Base-by-base conservation (phyloP, 2,888 invertebrate species). In the Lasioglossum oenotherae region DNA sequence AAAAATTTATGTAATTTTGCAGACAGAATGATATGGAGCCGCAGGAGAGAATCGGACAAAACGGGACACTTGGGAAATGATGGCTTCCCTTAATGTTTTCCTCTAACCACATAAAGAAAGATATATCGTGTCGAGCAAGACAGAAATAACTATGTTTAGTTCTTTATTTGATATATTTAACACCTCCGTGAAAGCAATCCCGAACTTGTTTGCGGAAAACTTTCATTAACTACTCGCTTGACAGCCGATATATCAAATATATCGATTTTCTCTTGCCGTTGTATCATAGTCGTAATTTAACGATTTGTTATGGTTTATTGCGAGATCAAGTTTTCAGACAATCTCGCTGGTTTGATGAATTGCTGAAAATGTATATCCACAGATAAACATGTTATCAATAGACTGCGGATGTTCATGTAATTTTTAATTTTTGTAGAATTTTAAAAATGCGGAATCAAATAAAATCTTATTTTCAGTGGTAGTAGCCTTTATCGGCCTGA, bases 31-130 rank as follows among this genome's bases (percentile, higher is more conserved):
- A 64, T 64, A 64, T 16, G 64, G 31, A 64, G 64, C 64, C 64
- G 2, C 31, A 31, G 8, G 64, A 64, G 64, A 35, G 64, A 64
- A 64, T 64, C 8, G 64, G 64, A 64, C 64, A 31, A 35, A 64
- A 64, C 64, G 64, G 64, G 64, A 64, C 64, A 35, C 64, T 35
- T 64, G 64, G 64, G 64, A 64, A 64, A 64, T 64, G 64, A 64
- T 64, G 64, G 64, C 16, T 64, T 27, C 31, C 64, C 64, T 64
- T 64, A 64, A 64, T 64, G 64, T 64, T 64, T 64, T 64, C 64
- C 31, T 31, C 27, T 19, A 64, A 64, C 31, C 31, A 8, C 64
- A 27, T 16, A 64, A 64, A 64, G 64, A 31, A 64, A 64, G 64
- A 64, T 64, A 64, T 64, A 64, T 64, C 64, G 64, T 16, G 64